Evolutionary conservation across 2,888 invertebrate species (phyloP).

Genomic region (Prosapia bicincta): DNA sequence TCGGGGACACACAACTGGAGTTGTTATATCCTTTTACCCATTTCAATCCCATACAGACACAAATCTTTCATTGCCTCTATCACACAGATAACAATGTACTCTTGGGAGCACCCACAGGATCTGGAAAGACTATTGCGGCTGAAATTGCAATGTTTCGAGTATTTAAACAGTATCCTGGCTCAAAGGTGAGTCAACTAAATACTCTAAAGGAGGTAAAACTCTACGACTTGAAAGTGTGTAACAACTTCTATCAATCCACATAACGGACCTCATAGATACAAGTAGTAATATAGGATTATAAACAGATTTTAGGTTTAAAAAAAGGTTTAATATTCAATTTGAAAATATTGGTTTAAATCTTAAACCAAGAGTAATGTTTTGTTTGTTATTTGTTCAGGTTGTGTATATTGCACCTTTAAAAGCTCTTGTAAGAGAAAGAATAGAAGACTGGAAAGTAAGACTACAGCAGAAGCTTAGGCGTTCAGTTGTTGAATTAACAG

Average conservation of each 20-base stretch:
- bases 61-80: conserved; percentile 95
- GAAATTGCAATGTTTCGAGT: conserved; percentile 96
- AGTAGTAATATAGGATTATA: too few relatives aligned
- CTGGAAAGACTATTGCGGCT: conserved; percentile 97
- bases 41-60: conserved; percentile 98
- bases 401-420: conserved; percentile 99
- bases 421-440: conserved; percentile 93
- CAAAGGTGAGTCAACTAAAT: conserved; percentile 65
- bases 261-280: too few relatives aligned
- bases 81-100: conserved; percentile 92
- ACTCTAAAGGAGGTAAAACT: too few relatives aligned
- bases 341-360: too few relatives aligned
- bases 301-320: too few relatives aligned
- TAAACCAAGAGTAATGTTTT: too few relatives aligned
- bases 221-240: too few relatives aligned
- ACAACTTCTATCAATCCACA: too few relatives aligned
- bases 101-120: conserved; percentile 93
- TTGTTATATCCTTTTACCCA: conserved; percentile 85
- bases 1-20: conserved; percentile 75
- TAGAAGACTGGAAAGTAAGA: conserved; percentile 89
- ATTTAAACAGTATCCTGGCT: conserved; percentile 73
- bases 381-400: conserved; percentile 51
- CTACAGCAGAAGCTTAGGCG: conserved; percentile 69
- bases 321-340: too few relatives aligned
- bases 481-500: conserved; percentile 93